A percentile compares a stretch with the other conserved stretches of the same genome.
These are phyloP conservation scores for Tethya wilhelma DNA, from an alignment of 37 sponge, comb jelly and placozoan species.

Conservation along the genomic window DNA sequence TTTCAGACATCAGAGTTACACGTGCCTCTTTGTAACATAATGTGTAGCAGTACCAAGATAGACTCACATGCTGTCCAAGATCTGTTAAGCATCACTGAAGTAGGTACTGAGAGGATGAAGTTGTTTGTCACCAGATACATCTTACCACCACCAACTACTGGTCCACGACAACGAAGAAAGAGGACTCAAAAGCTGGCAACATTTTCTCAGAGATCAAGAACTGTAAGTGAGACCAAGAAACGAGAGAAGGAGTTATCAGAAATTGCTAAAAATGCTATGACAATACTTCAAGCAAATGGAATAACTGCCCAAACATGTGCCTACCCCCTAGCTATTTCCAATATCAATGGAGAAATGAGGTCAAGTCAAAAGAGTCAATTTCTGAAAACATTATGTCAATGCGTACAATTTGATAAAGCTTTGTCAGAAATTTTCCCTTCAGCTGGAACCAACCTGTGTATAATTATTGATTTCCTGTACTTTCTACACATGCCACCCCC, in stretches of 20 bases:
- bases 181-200: neutral
- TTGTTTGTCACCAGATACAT: neutral
- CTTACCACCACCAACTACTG: neutral
- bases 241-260: neutral
- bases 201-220: neutral
- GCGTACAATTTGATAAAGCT: neutral
- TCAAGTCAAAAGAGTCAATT: conserved; percentile 2
- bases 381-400: neutral
- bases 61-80: conserved; percentile 1
- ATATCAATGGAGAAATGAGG: conserved; percentile 6
- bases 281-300: neutral
- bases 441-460: neutral
- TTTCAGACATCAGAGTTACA: neutral
- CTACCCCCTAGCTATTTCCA: conserved; percentile 2
- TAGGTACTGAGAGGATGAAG: neutral
- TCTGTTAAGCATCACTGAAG: neutral
- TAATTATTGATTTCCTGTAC: conserved; percentile 12
- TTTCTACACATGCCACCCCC: conserved; percentile 19
- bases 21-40: neutral
- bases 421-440: neutral
- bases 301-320: neutral
- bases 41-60: neutral
- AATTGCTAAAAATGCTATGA: conserved; percentile 1
- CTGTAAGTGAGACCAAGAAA: conserved; percentile 8
- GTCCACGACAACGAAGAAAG: neutral